These are phyloP conservation scores for Crossocerus cetratus DNA, from an alignment of 2,888 invertebrate genomes.

Conservation along the genomic window DNA sequence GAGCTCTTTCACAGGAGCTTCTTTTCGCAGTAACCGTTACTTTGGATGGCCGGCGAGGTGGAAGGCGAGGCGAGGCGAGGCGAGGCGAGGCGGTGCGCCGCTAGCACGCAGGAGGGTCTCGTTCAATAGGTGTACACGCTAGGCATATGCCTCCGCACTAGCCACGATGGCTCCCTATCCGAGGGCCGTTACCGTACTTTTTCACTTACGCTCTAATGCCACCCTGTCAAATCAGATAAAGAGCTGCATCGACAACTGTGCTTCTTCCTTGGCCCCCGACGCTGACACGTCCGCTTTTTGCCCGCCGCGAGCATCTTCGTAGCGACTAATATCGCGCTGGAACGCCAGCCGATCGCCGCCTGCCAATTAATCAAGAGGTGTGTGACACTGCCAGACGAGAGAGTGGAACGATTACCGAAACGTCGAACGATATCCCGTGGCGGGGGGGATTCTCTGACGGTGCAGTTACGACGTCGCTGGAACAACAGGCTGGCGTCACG, in stretches of 20 bases:
- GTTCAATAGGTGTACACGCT: background rate
- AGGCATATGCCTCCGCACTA: background rate
- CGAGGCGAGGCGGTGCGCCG: conserved; percentile 5
- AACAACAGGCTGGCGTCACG: conserved; percentile 35
- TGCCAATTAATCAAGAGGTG: background rate
- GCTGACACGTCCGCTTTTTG: background rate
- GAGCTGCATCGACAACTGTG: background rate
- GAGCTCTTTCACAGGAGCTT: conserved; percentile 4
- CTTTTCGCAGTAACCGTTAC: conserved; percentile 47
- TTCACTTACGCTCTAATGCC: background rate
- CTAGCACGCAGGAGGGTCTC: background rate
- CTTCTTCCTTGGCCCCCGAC: background rate
- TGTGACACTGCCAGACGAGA: conserved; percentile 16
- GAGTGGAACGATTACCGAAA: conserved; percentile 6
- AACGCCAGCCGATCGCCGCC: background rate
- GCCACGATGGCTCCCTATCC: background rate
- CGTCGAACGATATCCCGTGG: conserved; percentile 16
- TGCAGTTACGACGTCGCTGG: conserved; percentile 25
- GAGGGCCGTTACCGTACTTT: background rate
- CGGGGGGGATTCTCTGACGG: conserved; percentile 21
- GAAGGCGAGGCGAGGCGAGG: conserved; percentile 18
- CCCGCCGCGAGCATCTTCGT: background rate
- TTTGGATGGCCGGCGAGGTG: conserved; percentile 20
- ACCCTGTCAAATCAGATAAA: background rate
- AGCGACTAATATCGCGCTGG: background rate